Percentiles rank a stretch among this genome's conserved stretches.
These are phyloP conservation scores for Plodia interpunctella DNA, from an alignment of 1,140 invertebrate species.

Conservation along the genomic window DNA sequence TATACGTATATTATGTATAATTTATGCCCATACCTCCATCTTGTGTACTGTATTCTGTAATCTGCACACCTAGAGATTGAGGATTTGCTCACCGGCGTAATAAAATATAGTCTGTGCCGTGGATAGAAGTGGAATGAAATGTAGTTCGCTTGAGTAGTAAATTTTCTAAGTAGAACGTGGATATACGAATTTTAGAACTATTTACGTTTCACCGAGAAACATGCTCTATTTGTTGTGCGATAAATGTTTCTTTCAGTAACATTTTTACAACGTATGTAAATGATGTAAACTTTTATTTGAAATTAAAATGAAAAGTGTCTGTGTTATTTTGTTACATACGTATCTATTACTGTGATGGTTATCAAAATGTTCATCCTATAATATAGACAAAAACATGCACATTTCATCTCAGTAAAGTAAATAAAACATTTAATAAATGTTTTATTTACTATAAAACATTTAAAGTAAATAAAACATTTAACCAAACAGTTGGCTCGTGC, in stretches of 20 bases:
- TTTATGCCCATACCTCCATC: not conserved
- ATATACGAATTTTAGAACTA: not conserved
- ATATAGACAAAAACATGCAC: too few relatives aligned
- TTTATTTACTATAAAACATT: not conserved
- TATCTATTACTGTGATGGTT: too few relatives aligned
- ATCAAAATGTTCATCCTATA: too few relatives aligned
- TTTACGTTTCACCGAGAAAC: not conserved
- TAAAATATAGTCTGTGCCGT: not conserved
- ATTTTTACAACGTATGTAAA: too few relatives aligned
- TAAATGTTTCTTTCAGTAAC: too few relatives aligned
- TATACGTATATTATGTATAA: not conserved
- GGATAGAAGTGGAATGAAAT: slow-evolving; percentile 1
- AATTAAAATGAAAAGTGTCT: too few relatives aligned
- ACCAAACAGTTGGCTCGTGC: not conserved
- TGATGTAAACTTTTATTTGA: too few relatives aligned
- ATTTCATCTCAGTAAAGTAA: too few relatives aligned
- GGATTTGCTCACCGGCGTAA: slow-evolving; percentile 1
- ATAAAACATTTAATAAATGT: too few relatives aligned
- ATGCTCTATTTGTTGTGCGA: not conserved
- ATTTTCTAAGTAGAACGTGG: not conserved
- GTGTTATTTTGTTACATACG: too few relatives aligned
- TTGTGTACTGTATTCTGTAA: not conserved
- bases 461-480: not conserved
- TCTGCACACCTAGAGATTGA: not conserved
- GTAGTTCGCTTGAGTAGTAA: not conserved